Percentiles rank a stretch among this genome's conserved stretches.
phyloP scores from a whole-genome alignment of 2,797 vertebrate genomes.

The Epinephelus malabaricus region DNA sequence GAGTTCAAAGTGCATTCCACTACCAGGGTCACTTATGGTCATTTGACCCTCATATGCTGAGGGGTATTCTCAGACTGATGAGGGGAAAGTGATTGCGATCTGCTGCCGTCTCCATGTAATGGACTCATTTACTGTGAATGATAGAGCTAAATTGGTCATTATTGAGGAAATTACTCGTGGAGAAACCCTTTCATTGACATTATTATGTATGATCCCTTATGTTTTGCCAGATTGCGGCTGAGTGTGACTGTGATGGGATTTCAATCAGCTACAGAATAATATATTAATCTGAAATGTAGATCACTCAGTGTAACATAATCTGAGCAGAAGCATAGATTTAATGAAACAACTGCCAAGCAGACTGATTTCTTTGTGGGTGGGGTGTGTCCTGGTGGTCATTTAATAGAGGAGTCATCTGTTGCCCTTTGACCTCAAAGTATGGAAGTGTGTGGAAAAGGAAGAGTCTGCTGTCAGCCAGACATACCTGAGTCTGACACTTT shows the following conservation, averaged over 20 bases:
- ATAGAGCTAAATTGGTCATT: conserved; percentile 63
- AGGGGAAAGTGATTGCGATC: conserved; percentile 59
- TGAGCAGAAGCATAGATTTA: conserved; percentile 9
- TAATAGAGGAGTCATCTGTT: conserved; percentile 72
- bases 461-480: conserved; percentile 57
- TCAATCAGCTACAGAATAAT: conserved; percentile 32
- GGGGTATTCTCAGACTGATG: conserved; percentile 71
- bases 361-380: conserved; percentile 23
- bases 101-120: conserved; percentile 51
- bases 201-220: conserved; percentile 41
- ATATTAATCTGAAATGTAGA: conserved; percentile 20
- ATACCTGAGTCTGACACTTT: conserved; percentile 47
- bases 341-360: conserved; percentile 40
- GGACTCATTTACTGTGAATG: conserved; percentile 63
- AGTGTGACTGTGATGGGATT: conserved; percentile 14
- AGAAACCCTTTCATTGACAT: conserved; percentile 16
- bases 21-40: conserved; percentile 61
- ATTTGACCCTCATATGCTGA: conserved; percentile 43
- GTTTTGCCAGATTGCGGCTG: conserved; percentile 20
- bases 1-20: conserved; percentile 74
- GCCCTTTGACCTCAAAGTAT: conserved; percentile 66
- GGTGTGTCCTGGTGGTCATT: conserved; percentile 48
- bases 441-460: conserved; percentile 51
- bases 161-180: conserved; percentile 33
- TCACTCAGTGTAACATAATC: conserved; percentile 3